Evolutionary conservation across 2,888 invertebrate genomes (phyloP).

Genomic region (Phanerotoma sp.): DNA sequence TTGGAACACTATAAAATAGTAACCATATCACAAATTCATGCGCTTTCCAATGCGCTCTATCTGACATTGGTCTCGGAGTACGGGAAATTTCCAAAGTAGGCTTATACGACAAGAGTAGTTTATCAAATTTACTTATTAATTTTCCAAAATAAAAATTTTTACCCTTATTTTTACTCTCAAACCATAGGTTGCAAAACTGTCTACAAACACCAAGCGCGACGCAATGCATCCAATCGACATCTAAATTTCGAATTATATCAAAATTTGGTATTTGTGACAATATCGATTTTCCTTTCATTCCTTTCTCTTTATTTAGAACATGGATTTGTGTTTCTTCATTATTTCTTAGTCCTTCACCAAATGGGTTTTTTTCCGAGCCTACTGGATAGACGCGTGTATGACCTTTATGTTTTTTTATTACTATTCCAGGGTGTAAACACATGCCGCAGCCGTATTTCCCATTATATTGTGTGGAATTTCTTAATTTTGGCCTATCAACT

Average conservation of each 20-base stretch:
- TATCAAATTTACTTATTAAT: conserved; percentile 1
- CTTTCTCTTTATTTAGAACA: conserved; percentile 12
- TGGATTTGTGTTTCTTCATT: conserved; percentile 12
- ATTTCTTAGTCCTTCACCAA: conserved; percentile 6
- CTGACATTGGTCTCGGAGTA: conserved; percentile 17
- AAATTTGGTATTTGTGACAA: conserved; percentile 24
- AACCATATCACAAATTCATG: conserved; percentile 23
- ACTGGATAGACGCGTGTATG: background rate
- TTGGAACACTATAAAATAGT: conserved; percentile 6
- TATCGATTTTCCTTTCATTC: conserved; percentile 20
- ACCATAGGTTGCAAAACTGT: conserved; percentile 25
- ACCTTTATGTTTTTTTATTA: background rate
- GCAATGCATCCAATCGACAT: conserved; percentile 32
- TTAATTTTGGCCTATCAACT: background rate
- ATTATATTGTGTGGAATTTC: background rate
- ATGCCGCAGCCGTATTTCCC: conserved; percentile 7
- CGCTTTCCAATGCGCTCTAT: conserved; percentile 26
- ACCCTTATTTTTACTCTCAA: conserved; percentile 12
- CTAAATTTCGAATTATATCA: conserved; percentile 29
- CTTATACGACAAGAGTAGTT: conserved; percentile 10
- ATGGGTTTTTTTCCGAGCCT: background rate
- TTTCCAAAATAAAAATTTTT: conserved; percentile 7
- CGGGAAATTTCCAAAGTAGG: conserved; percentile 17
- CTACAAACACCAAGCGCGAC: conserved; percentile 23
- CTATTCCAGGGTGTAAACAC: conserved; percentile 3